Conservation (phyloP, 2,888 invertebrate species). For the Drosophila percnosoma region DNA sequence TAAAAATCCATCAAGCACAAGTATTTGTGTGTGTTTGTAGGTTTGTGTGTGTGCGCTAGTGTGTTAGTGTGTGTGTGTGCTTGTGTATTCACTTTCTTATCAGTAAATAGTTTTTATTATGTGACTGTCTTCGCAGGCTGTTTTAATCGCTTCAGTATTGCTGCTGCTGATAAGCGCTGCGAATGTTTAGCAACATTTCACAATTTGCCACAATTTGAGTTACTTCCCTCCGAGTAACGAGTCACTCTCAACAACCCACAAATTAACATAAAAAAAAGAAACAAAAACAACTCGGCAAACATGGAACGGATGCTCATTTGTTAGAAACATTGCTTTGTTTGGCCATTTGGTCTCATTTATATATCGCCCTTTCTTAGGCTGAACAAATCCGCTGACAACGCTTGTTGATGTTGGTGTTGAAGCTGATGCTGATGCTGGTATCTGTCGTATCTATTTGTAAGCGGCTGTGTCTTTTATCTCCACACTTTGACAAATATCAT, state of each 20-base stretch:
- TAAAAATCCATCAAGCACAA: conserved; percentile 8
- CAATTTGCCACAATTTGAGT: conserved; percentile 7
- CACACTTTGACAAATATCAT: conserved; percentile 60
- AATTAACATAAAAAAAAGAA: neutral
- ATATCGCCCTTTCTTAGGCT: conserved; percentile 53
- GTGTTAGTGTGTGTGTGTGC: conserved; percentile 18
- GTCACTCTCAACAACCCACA: conserved; percentile 12
- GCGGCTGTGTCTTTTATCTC: conserved; percentile 55
- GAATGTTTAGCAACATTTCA: conserved; percentile 26
- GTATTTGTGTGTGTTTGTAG: conserved; percentile 3
- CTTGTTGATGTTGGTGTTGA: conserved; percentile 19
- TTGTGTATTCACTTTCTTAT: conserved; percentile 60
- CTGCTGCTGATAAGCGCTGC: conserved; percentile 45
- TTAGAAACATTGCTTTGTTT: conserved; percentile 57
- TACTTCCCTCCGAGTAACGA: conserved; percentile 5
- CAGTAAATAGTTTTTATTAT: conserved; percentile 77
- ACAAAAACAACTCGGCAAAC: conserved; percentile 1
- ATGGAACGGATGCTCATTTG: conserved; percentile 41
- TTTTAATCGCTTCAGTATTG: conserved; percentile 53
- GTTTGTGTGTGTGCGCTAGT: conserved; percentile 11
- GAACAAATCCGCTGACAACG: conserved; percentile 64
- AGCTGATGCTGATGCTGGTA: conserved; percentile 1
- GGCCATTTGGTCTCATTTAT: conserved; percentile 54
- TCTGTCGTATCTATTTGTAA: conserved; percentile 33
- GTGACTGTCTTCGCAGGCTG: conserved; percentile 24